Conservation (phyloP, 2,113 vertebrate genomes). For the Hiodon tergisus region DNA sequence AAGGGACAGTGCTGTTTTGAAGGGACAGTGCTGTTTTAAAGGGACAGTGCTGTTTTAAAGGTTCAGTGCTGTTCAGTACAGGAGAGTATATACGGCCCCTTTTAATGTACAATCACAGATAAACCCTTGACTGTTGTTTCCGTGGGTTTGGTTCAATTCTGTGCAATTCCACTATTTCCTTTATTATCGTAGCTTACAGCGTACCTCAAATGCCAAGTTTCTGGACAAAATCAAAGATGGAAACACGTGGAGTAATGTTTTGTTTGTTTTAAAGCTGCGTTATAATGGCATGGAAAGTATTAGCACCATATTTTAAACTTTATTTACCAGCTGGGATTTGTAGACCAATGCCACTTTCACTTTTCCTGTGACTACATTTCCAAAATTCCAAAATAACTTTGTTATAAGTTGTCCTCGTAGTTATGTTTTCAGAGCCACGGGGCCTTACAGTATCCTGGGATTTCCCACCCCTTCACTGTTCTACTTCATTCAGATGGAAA, state of each 20-base stretch:
- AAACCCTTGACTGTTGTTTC: neutral
- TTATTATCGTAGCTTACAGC: conserved; percentile 15
- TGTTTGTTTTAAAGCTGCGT: conserved; percentile 6
- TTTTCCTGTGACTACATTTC: too few relatives aligned
- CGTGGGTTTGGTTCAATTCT: conserved; percentile 4
- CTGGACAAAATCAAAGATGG: conserved; percentile 25
- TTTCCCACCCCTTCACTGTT: too few relatives aligned
- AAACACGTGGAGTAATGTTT: conserved; percentile 24
- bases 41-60: conserved; percentile 11
- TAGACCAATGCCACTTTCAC: too few relatives aligned
- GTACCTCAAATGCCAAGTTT: conserved; percentile 23
- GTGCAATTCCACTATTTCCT: conserved; percentile 26
- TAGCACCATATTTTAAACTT: conserved; percentile 12
- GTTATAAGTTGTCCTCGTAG: too few relatives aligned
- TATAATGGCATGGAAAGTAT: conserved; percentile 16
- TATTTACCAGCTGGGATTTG: neutral
- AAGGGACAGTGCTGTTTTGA: too few relatives aligned
- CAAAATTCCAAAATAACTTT: too few relatives aligned
- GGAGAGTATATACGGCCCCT: neutral
- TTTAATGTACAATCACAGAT: conserved; percentile 21
- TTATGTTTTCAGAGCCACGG: too few relatives aligned
- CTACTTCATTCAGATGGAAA: too few relatives aligned
- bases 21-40: too few relatives aligned
- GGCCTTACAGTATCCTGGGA: too few relatives aligned
- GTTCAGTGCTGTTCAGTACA: conserved; percentile 5